Evolutionary conservation across 2,113 vertebrate genomes (phyloP).

Genomic region (Eulemur rufifrons): DNA sequence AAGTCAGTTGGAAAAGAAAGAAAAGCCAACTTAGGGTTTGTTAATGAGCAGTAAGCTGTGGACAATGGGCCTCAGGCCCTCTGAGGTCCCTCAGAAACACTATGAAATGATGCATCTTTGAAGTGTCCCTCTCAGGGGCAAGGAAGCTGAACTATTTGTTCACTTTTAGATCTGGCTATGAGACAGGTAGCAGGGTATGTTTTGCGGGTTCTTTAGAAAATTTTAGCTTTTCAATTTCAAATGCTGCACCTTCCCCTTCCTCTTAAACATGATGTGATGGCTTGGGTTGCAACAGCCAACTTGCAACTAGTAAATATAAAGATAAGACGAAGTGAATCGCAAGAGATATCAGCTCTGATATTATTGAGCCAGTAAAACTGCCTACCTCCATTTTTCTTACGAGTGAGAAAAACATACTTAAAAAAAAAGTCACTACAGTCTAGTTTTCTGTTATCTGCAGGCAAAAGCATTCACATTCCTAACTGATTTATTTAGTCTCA

Average conservation of each 20-base stretch:
- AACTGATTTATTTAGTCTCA: slow-evolving; percentile 1
- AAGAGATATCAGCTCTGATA: not conserved
- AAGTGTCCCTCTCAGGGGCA: not conserved
- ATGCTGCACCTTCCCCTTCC: not conserved
- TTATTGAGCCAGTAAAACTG: not conserved
- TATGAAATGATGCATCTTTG: not conserved
- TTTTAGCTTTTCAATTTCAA: slow-evolving; percentile 28
- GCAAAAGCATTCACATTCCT: not conserved
- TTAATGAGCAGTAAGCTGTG: not conserved
- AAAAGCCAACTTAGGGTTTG: not conserved
- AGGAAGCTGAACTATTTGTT: slow-evolving; percentile 36
- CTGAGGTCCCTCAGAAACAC: not conserved
- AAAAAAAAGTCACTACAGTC: not conserved
- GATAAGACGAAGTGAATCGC: not conserved
- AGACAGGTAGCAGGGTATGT: not conserved
- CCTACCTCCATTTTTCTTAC: not conserved
- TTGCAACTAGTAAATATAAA: not conserved
- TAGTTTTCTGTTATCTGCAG: not conserved
- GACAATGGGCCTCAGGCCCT: not conserved
- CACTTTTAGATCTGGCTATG: not conserved
- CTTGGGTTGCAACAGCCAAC: not conserved
- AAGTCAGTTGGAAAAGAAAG: not conserved
- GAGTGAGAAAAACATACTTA: not conserved
- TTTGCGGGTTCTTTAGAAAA: slow-evolving; percentile 44
- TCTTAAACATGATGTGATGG: not conserved